Conservation (phyloP, 2,888 invertebrate species). For the Steinernema scapterisci region DNA sequence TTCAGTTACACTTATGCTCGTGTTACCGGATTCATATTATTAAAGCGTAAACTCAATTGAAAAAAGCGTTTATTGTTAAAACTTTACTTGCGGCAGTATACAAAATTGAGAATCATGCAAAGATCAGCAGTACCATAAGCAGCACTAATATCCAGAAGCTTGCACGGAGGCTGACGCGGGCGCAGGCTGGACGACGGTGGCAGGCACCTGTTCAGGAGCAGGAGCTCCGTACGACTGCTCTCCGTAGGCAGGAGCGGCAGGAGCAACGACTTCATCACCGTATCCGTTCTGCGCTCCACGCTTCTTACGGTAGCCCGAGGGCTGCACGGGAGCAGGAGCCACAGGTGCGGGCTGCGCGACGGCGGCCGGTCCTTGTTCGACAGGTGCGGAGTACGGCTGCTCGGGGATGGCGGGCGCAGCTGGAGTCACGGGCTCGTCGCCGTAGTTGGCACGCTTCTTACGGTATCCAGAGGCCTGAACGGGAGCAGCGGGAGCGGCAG, state of each 20-base stretch:
- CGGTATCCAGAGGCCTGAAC: constrained; percentile 44
- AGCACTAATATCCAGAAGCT: background rate
- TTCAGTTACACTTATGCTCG: too few relatives aligned
- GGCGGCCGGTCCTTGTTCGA: constrained; percentile 36
- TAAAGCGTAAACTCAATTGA: too few relatives aligned
- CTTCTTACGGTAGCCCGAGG: constrained; percentile 25
- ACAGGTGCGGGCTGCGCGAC: constrained; percentile 10
- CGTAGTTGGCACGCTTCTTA: constrained; percentile 44
- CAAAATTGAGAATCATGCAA: constrained; percentile 28
- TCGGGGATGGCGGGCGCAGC: constrained; percentile 37
- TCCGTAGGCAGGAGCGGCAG: background rate
- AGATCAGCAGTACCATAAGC: background rate
- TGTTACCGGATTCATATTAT: too few relatives aligned
- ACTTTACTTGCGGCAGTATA: constrained; percentile 28
- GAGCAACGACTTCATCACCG: background rate
- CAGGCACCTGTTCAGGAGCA: background rate
- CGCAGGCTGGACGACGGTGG: background rate
- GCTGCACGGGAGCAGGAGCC: background rate
- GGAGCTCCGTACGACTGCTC: background rate
- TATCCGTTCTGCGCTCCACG: constrained; percentile 11
- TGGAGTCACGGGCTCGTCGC: constrained; percentile 46
- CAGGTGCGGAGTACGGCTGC: constrained; percentile 37
- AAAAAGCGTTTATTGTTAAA: constrained; percentile 25
- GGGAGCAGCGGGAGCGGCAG: constrained; percentile 1
- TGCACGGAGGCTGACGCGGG: background rate